A percentile compares a stretch with the other conserved stretches of the same genome.
These are phyloP conservation scores for Tetranychus piercei DNA, from an alignment of 2,888 invertebrate genomes.

Conservation along the genomic window DNA sequence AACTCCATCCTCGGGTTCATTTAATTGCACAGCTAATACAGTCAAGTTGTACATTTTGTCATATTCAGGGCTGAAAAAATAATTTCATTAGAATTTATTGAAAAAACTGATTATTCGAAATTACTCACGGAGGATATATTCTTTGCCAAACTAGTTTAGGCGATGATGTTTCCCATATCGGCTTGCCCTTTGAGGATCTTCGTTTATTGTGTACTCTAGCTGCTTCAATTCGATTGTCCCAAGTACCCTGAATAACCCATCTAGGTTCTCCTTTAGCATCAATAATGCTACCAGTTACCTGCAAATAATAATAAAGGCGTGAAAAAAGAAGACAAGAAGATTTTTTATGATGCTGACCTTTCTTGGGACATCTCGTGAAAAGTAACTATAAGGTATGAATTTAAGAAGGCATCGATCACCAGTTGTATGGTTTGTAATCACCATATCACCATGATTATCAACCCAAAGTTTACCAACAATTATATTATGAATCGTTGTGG, in stretches of 20 bases:
- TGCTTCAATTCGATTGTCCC: constrained; percentile 88
- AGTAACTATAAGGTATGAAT: constrained; percentile 95
- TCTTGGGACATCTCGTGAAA: constrained; percentile 82
- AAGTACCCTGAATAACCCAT: constrained; percentile 61
- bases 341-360: constrained; percentile 42
- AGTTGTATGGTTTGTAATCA: constrained; percentile 69
- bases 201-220: constrained; percentile 53
- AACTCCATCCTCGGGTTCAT: constrained; percentile 75
- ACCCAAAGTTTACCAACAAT: constrained; percentile 99
- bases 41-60: constrained; percentile 77
- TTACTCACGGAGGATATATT: constrained; percentile 48
- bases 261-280: constrained; percentile 40
- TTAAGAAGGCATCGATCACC: constrained; percentile 90
- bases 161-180: constrained; percentile 78
- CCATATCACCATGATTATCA: constrained; percentile 98
- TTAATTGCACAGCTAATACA: constrained; percentile 79
- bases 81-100: constrained; percentile 25
- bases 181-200: constrained; percentile 45
- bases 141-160: constrained; percentile 71
- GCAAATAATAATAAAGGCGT: neutral
- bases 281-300: constrained; percentile 51
- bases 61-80: constrained; percentile 32
- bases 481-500: constrained; percentile 89
- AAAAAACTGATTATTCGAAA: no score
- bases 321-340: neutral